Evolutionary conservation across 2,113 vertebrate genomes (phyloP).

Genomic region (Balaeniceps rex): DNA sequence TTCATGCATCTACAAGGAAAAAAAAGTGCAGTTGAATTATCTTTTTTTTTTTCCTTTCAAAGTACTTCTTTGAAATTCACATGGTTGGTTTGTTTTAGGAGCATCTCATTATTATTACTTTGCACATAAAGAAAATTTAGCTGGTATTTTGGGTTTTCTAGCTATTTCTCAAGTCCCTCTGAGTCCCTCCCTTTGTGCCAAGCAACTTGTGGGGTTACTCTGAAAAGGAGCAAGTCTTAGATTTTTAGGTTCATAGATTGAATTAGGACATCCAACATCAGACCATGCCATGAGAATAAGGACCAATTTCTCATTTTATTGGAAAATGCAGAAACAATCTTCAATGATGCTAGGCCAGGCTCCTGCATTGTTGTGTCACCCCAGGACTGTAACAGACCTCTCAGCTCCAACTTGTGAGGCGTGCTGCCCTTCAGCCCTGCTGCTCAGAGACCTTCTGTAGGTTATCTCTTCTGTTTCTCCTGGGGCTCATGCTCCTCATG

Average conservation of each 20-base stretch:
- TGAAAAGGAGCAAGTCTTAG: not conserved
- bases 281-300: not conserved
- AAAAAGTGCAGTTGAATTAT: not conserved
- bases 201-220: not conserved
- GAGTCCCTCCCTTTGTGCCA: not conserved
- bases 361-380: not conserved
- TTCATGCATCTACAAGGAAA: not conserved
- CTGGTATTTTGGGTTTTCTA: not conserved
- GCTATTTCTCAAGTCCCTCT: not conserved
- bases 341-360: not conserved
- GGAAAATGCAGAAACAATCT: not conserved
- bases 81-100: not conserved
- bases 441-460: not conserved
- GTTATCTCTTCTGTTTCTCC: not conserved
- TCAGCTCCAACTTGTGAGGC: not conserved
- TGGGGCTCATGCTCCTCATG: rapidly evolving
- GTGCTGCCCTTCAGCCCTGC: not conserved
- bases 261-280: not conserved
- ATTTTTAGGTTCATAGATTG: not conserved
- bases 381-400: not conserved
- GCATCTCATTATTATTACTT: not conserved
- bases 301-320: not conserved
- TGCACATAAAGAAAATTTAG: not conserved
- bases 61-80: not conserved
- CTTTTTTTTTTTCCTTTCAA: not conserved